Base-by-base conservation (phyloP, 2,797 vertebrate species). In the Pipistrellus pipistrellus region DNA sequence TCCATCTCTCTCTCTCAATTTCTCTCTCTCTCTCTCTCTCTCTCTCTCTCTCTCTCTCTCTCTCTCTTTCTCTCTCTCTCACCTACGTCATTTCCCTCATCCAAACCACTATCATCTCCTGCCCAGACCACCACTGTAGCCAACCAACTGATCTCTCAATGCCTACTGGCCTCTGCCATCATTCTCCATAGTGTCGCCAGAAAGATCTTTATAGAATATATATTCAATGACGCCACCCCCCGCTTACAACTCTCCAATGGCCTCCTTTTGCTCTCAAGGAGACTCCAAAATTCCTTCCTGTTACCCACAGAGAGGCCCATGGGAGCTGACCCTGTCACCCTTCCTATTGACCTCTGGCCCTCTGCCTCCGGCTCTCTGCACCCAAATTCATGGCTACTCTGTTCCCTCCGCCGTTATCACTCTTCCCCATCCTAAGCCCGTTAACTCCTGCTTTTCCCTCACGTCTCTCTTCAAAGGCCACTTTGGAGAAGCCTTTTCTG, bases 191-290 rank as follows among this genome's bases (percentile, higher is more conserved):
- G 15, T 9, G 15, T 23, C 57, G 48, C 46, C 64, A 51, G 55
- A 66, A 69, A 32, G 7, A 41, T 12, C 30, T 7, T 48, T 4
- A 23, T 0, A 9, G 46, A 59, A 44, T 53, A 13, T 1, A 0
- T 1, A 18, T 38, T 23, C 21, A 3, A 2, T 1, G 15, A 27
- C 3, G 8, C 15, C 46, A 6, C 1, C 8, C 35, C 35, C 64
- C 23, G 4, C 6, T 20, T 18, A 20, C 55, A 71, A 32, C 64
- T 35, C 80, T 68, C 86, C 46, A 14, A 0, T 4, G 41, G 73
- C 53, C 85, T 87, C 85, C 66, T 46, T 1, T 4, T 25, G 64
- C 35, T 62, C n/a, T 20, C 78, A 17, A 76, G 41, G n/a, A 80
- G 51, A 55, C 23, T 23, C 66, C 66, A 27, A 5, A 15, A 68